These are phyloP conservation scores for Tenthredo amoena DNA, from an alignment of 2,888 invertebrate genomes.

Conservation along the genomic window DNA sequence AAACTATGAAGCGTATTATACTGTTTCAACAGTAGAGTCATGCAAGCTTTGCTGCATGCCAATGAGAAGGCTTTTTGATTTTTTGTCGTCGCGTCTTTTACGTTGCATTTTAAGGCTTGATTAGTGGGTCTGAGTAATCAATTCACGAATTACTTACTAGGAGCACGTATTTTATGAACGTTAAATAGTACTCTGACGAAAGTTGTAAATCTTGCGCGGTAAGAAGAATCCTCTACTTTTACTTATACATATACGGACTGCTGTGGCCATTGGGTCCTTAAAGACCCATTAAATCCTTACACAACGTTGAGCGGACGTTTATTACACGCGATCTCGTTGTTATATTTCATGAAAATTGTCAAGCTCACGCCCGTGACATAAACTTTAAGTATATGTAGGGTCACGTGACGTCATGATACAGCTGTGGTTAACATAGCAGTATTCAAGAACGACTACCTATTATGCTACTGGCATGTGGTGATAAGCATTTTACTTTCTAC, in stretches of 20 bases:
- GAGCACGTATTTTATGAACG: not conserved
- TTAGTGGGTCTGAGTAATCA: not conserved
- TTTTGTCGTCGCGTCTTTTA: not conserved
- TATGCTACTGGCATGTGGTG: slow-evolving; percentile 43
- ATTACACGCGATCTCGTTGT: slow-evolving; percentile 14
- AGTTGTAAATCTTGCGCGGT: not conserved
- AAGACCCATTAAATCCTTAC: slow-evolving; percentile 10
- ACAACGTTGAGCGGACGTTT: slow-evolving; percentile 12
- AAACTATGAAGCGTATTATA: not conserved
- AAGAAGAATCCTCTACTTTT: not conserved
- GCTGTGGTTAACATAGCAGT: slow-evolving; percentile 31
- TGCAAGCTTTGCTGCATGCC: not conserved
- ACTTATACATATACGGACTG: not conserved
- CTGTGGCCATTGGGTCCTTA: not conserved
- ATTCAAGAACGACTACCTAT: slow-evolving; percentile 32
- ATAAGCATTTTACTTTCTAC: not conserved
- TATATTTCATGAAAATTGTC: slow-evolving; percentile 27
- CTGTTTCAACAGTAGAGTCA: not conserved
- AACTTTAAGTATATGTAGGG: not conserved
- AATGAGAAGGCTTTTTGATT: not conserved
- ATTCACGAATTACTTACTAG: not conserved
- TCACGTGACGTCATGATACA: slow-evolving; percentile 26
- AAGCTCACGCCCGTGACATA: not conserved
- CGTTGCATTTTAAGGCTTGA: not conserved
- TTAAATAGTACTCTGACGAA: not conserved